Evolutionary conservation across 1,140 invertebrate genomes (phyloP), one percentile per base, ranked within the genome.

Genomic region (Limonius californicus): DNA sequence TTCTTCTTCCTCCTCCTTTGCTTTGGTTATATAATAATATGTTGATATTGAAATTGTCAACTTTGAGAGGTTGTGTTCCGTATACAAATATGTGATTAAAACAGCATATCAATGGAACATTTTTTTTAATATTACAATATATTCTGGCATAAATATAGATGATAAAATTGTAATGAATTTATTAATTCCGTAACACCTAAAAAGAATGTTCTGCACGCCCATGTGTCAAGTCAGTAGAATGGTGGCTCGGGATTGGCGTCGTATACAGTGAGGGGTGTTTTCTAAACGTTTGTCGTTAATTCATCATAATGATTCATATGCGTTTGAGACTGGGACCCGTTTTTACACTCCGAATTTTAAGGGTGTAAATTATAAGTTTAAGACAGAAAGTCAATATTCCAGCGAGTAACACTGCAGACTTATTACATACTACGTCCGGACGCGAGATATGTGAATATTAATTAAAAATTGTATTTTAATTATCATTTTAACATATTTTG

Each of bases 221-320:
- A 19, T 50, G 45, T 50, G 45, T 50, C 45, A 50, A 19, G 54
- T 32, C 27, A 23, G 21, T 27, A 32, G 27, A 55, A 55, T 55
- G 54, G 54, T 55, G 54, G 20, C 20, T 57, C 55, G 27, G 20
- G 18, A 54, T 61, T 61, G 61, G 61, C 56, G 55, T 55, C 50
- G 59, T 56, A 61, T 20, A 54, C 16, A 35, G 20, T 67, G 69
- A 73, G 70, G 73, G 73, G 71, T 73, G 73, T 76, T 76, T 76
- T 76, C 74, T 76, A 74, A 76, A 76, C 74, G 74, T 74, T 74
- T 74, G 74, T 76, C 74, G 74, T 74, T 76, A 76, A 76, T 76
- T 76, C 74, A 76, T 76, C 74, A 76, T 76, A 72, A 76, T 76
- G 74, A 76, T 76, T 76, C 74, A 76, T 76, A 76, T 73, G 74